Evolutionary conservation across 2,888 invertebrate species (phyloP), one percentile per base, ranked within the genome.

Genomic region (Nysson spinosus): DNA sequence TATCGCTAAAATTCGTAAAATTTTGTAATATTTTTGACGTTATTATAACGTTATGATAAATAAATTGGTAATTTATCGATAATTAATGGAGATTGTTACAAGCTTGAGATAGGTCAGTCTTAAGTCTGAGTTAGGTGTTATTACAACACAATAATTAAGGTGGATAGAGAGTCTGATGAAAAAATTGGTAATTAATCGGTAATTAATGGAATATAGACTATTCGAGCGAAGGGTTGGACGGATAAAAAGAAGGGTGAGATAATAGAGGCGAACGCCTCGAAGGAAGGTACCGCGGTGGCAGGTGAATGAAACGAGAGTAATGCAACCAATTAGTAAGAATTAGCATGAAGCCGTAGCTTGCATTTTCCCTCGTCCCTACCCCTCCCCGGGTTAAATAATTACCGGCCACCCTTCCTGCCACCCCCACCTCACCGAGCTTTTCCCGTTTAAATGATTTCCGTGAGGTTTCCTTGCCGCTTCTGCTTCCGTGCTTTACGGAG

Each of bases 241-340:
- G 20, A 20, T n/a, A 39, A 5, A 44, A 56, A 56, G 37, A 47
- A 11, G 7, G 4, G 7, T 6, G 17, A 35, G 26, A n/a, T 40
- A 57, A 63, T 34, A 30, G 26, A 34, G 32, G 28, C 35, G 43
- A 30, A 40, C 4, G 44, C 26, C 9, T 7, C 43, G 40, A 40
- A 50, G 47, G 28, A 35, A 26, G 43, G 50, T 37, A 46, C 24
- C 30, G 43, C 54, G 54, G 42, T 46, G 57, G 37, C 63, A 40
- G 58, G 57, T 65, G 69, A 76, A 73, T 71, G 70, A 70, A 75
- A 71, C 69, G 67, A 47, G 63, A 56, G 56, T 75, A 75, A 77
- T 74, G 72, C 72, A 49, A 70, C 65, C 74, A 77, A 77, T 77
- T 77, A 77, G 75, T 77, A 77, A 77, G 77, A 77, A 77, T 77